A percentile compares a stretch with the other conserved stretches of the same genome.
phyloP scores from a whole-genome alignment of 1,140 invertebrate species.

The Papilio polytes region DNA sequence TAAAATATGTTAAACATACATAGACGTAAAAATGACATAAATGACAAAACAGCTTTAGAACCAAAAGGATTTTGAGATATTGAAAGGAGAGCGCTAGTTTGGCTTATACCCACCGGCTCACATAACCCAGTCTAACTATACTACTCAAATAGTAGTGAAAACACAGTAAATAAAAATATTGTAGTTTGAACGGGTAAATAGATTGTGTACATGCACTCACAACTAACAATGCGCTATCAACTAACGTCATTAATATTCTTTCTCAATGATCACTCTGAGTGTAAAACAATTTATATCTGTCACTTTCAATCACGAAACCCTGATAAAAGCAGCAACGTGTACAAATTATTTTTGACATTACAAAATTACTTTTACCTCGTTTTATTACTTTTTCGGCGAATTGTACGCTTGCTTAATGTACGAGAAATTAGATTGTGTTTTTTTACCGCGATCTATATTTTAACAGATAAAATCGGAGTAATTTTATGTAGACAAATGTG shows the following conservation, averaged over 20 bases:
- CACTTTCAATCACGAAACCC: conserved; percentile 31
- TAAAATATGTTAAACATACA: no score
- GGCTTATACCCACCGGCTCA: no score
- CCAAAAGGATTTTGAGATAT: no score
- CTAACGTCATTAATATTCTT: conserved; percentile 28
- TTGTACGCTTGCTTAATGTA: background rate
- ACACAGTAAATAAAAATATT: no score
- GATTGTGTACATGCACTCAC: conserved; percentile 3
- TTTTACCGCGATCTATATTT: background rate
- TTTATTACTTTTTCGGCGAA: conserved; percentile 32
- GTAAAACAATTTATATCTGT: conserved; percentile 7
- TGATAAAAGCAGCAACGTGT: conserved; percentile 9
- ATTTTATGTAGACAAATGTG: background rate
- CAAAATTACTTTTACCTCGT: conserved; percentile 33
- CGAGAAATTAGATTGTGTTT: background rate
- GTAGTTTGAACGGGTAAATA: background rate
- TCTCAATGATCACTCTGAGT: conserved; percentile 19
- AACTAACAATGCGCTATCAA: background rate
- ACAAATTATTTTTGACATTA: conserved; percentile 28
- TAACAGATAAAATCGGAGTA: conserved; percentile 5
- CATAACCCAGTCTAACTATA: no score
- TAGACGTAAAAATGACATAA: no score
- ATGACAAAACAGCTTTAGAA: no score
- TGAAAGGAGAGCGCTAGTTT: no score
- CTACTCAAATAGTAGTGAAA: no score